Conservation (phyloP, 2,888 invertebrate species). For the Meghimatium bilineatum region DNA sequence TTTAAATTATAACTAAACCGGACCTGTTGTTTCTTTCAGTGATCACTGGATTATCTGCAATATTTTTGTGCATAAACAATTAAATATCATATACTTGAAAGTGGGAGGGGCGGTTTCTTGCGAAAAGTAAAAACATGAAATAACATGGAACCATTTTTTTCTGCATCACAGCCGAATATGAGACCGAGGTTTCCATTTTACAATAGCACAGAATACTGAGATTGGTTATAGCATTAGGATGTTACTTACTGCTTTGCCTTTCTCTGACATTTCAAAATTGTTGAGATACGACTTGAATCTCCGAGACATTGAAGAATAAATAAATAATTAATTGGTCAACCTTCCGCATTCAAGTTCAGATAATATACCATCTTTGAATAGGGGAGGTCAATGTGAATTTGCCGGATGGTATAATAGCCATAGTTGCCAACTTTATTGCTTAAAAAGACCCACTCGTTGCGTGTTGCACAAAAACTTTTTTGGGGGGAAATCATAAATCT, state of each 20-base stretch:
- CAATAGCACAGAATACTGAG: not conserved
- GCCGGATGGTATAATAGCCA: slow-evolving; percentile 1
- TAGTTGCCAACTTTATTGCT: too few relatives aligned
- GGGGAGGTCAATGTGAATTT: slow-evolving; percentile 28
- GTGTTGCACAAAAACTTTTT: too few relatives aligned
- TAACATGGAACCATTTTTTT: too few relatives aligned
- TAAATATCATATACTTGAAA: not conserved
- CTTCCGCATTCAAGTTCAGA: slow-evolving; percentile 16
- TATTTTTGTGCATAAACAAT: not conserved
- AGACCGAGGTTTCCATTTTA: not conserved
- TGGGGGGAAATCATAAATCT: too few relatives aligned
- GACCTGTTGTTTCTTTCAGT: not conserved
- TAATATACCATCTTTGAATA: slow-evolving; percentile 10
- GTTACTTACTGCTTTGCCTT: slow-evolving; percentile 57
- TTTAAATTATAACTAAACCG: too few relatives aligned
- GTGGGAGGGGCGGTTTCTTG: not conserved
- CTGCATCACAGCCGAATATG: too few relatives aligned
- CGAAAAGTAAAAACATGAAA: not conserved
- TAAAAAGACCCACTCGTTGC: too few relatives aligned
- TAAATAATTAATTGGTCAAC: not conserved
- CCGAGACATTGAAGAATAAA: slow-evolving; percentile 48
- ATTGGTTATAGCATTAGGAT: not conserved
- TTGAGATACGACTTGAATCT: slow-evolving; percentile 56
- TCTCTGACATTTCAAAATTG: slow-evolving; percentile 57
- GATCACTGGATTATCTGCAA: not conserved